phyloP scores from a whole-genome alignment of 2,113 vertebrate species.

The Sinocyclocheilus anshuiensis region DNA sequence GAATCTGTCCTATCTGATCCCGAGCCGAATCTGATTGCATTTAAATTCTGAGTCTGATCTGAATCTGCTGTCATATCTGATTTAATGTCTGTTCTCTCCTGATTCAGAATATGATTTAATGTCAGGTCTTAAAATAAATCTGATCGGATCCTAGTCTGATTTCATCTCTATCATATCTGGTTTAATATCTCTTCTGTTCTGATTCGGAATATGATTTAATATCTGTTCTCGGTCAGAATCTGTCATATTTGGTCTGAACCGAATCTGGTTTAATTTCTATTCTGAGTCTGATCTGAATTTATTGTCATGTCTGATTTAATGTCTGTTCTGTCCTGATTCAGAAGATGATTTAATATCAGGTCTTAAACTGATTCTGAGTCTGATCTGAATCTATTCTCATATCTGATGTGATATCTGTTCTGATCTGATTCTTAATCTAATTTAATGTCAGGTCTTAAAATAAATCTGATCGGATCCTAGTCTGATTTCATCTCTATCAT shows the following conservation, averaged over 20 bases:
- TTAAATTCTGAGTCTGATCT: neutral
- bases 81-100: neutral
- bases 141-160: neutral
- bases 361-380: neutral
- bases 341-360: neutral
- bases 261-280: neutral
- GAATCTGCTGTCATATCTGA: neutral
- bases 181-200: no score
- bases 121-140: no score
- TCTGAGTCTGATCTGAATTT: neutral
- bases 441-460: neutral
- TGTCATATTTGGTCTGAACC: neutral
- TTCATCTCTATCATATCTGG: no score
- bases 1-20: neutral
- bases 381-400: neutral
- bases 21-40: neutral
- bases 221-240: no score
- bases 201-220: no score
- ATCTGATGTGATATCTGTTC: neutral
- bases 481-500: no score
- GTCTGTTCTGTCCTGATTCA: neutral
- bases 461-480: no score
- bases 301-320: neutral
- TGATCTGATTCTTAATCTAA: neutral
- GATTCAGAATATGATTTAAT: neutral